A percentile compares a stretch with the other conserved stretches of the same genome.
Evolutionary conservation across 2,888 invertebrate genomes (phyloP).

Genomic region (Eristalis intricaria): DNA sequence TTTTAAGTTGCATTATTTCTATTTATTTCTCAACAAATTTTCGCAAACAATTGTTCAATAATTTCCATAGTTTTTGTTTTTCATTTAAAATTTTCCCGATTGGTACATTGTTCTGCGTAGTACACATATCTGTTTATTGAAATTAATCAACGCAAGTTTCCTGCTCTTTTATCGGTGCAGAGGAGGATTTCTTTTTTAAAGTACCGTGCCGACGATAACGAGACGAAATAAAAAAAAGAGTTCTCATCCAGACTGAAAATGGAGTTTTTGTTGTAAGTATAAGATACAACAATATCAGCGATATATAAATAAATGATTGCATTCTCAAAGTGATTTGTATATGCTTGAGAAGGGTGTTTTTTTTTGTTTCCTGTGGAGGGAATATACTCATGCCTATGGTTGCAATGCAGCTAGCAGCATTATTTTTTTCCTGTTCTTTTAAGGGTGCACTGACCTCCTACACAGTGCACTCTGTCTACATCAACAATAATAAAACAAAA

Average conservation of each 20-base stretch:
- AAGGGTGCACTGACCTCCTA: constrained; percentile 36
- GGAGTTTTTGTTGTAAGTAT: constrained; percentile 81
- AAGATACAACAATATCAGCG: constrained; percentile 2
- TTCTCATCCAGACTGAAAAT: constrained; percentile 74
- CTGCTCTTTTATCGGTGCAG: constrained; percentile 30
- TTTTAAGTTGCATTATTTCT: constrained; percentile 70
- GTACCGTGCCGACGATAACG: constrained; percentile 49
- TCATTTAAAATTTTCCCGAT: not conserved
- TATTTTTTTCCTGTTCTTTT: constrained; percentile 15
- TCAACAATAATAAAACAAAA: constrained; percentile 22
- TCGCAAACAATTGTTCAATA: constrained; percentile 29
- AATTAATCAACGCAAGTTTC: constrained; percentile 22
- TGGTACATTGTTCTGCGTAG: not conserved
- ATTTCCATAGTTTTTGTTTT: constrained; percentile 27
- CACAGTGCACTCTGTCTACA: constrained; percentile 21
- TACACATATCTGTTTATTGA: not conserved
- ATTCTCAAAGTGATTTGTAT: not conserved
- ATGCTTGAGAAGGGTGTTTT: not conserved
- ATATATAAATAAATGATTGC: constrained; percentile 46
- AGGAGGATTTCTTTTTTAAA: constrained; percentile 36
- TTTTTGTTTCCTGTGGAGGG: not conserved
- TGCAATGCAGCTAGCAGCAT: constrained; percentile 4
- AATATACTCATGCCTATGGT: constrained; percentile 1
- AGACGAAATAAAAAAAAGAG: constrained; percentile 41
- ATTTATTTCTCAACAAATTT: constrained; percentile 64